Conservation (phyloP, 2,797 vertebrate genomes). For the Chromis chromis region DNA sequence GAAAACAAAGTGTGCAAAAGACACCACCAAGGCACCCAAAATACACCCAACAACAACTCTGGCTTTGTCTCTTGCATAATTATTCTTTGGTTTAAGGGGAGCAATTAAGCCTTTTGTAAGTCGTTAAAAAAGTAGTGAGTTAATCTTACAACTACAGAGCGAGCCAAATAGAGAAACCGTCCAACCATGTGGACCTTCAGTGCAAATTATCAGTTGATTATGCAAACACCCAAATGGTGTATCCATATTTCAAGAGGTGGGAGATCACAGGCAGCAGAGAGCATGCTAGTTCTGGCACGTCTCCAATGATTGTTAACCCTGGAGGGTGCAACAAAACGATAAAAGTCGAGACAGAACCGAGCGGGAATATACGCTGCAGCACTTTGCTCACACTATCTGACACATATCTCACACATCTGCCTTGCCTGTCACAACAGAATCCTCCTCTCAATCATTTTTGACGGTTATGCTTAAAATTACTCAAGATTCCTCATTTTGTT, state of each 20-base stretch:
- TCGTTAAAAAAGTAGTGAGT: conserved; percentile 37
- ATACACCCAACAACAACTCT: conserved; percentile 41
- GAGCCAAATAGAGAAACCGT: conserved; percentile 4
- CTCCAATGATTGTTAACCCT: conserved; percentile 12
- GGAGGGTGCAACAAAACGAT: neutral
- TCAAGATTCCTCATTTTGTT: neutral
- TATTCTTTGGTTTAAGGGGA: conserved; percentile 43
- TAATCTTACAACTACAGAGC: conserved; percentile 27
- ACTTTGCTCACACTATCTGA: conserved; percentile 21
- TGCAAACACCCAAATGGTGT: neutral
- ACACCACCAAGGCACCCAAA: conserved; percentile 39
- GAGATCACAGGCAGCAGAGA: neutral
- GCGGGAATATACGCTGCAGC: neutral
- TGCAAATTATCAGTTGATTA: conserved; percentile 6
- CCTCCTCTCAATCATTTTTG: neutral
- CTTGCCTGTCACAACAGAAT: conserved; percentile 15
- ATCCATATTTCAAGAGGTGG: neutral
- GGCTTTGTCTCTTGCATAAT: conserved; percentile 45
- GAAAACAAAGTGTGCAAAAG: conserved; percentile 52
- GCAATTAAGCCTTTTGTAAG: conserved; percentile 51
- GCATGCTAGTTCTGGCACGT: conserved; percentile 32
- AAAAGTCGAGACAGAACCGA: neutral
- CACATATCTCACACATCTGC: too few relatives aligned
- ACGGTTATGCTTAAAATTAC: conserved; percentile 1
- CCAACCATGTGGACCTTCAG: neutral